phyloP scores from a whole-genome alignment of 64 coral and sea anemone genomes.

The Actinia tenebrosa region DNA sequence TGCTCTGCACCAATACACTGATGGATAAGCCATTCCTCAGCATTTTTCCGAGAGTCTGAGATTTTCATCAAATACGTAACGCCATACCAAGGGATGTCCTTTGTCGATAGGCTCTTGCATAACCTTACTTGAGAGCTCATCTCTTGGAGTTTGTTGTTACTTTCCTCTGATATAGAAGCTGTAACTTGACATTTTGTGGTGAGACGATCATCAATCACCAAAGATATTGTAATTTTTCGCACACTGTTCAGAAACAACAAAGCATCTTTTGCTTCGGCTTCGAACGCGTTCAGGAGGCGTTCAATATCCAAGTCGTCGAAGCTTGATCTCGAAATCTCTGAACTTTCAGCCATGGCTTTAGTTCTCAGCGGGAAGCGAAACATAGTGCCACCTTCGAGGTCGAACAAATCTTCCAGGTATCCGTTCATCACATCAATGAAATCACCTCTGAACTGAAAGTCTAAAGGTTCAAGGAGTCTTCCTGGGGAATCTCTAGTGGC shows the following conservation, averaged over 20 bases:
- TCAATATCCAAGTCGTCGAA: slow-evolving; percentile 47
- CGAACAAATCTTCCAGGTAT: slow-evolving; percentile 83
- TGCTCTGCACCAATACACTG: slow-evolving; percentile 66
- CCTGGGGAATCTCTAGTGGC: slow-evolving; percentile 78
- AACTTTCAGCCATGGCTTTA: slow-evolving; percentile 31
- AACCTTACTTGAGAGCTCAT: slow-evolving; percentile 42
- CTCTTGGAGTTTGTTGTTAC: slow-evolving; percentile 37
- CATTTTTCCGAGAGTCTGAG: slow-evolving; percentile 52
- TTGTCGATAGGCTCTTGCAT: slow-evolving; percentile 39
- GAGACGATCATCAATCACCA: slow-evolving; percentile 69
- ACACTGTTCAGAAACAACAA: slow-evolving; percentile 79
- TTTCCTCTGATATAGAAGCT: slow-evolving; percentile 34
- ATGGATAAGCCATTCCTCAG: slow-evolving; percentile 87
- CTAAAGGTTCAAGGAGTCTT: slow-evolving; percentile 72
- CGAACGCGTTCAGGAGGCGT: slow-evolving; percentile 61
- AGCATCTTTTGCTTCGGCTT: slow-evolving; percentile 65
- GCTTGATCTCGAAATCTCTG: slow-evolving; percentile 54
- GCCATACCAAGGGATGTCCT: slow-evolving; percentile 70
- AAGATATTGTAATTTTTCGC: slow-evolving; percentile 68
- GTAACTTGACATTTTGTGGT: slow-evolving; percentile 62
- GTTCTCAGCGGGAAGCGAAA: slow-evolving; percentile 82
- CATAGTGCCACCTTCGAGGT: slow-evolving; percentile 79
- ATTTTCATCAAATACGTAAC: slow-evolving; percentile 57
- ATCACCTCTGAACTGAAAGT: slow-evolving; percentile 61
- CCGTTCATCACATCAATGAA: slow-evolving; percentile 69